A percentile compares a stretch with the other conserved stretches of the same genome.
phyloP scores from a whole-genome alignment of 1,140 invertebrate species.

The Alviniconcha marisindica region DNA sequence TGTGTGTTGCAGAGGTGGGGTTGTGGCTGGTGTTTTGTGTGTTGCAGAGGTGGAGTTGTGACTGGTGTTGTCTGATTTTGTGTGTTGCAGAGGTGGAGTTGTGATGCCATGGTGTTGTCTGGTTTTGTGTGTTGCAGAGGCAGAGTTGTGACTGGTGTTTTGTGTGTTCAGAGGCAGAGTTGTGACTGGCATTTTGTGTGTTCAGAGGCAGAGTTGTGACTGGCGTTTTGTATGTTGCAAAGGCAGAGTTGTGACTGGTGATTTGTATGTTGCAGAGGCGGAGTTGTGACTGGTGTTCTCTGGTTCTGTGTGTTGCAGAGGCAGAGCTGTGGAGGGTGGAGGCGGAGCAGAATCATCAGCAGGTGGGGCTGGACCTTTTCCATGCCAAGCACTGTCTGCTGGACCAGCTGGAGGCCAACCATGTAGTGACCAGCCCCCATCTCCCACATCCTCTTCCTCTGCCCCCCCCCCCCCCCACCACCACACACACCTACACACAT shows the following conservation, averaged over 20 bases:
- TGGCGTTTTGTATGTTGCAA: not conserved
- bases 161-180: too few species aligned
- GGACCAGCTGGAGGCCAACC: slow-evolving; percentile 73
- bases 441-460: too few species aligned
- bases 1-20: too few species aligned
- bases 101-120: too few species aligned
- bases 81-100: too few species aligned
- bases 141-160: not conserved
- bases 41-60: too few species aligned
- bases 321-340: not conserved
- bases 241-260: not conserved
- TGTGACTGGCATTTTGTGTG: too few species aligned
- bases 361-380: slow-evolving; percentile 49
- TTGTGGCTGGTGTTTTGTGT: too few species aligned
- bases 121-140: slow-evolving; percentile 43
- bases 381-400: slow-evolving; percentile 67
- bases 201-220: not conserved
- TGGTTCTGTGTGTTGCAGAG: slow-evolving; percentile 38
- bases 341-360: slow-evolving; percentile 22
- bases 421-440: slow-evolving; percentile 62
- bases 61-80: too few species aligned
- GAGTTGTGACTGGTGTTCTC: not conserved
- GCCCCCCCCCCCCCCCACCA: too few species aligned
- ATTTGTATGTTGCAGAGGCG: not conserved
- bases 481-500: too few species aligned